These are phyloP conservation scores for Acropora yongei DNA, from an alignment of 64 coral and sea anemone genomes.

Conservation along the genomic window DNA sequence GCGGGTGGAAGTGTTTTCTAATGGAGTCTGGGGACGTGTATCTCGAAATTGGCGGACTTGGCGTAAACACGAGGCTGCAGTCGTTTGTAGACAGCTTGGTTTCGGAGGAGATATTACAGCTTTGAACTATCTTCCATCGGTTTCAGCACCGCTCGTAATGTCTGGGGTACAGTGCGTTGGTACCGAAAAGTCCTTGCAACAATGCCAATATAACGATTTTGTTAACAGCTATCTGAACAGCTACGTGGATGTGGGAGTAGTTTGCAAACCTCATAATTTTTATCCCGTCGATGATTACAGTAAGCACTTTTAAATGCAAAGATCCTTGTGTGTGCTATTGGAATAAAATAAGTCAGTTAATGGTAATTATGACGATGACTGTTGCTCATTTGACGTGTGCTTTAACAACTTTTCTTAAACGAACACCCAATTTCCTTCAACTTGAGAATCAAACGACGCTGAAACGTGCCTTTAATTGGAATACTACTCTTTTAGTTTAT, in stretches of 20 bases:
- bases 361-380: too few species aligned
- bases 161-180: not conserved
- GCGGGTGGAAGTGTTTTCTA: conserved; percentile 5
- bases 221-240: not conserved
- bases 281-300: not conserved
- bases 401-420: too few species aligned
- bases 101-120: not conserved
- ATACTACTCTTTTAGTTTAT: too few species aligned
- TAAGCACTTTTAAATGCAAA: too few species aligned
- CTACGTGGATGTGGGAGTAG: not conserved
- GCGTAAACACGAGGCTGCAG: not conserved
- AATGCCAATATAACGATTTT: not conserved
- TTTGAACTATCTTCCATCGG: not conserved
- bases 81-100: conserved; percentile 17
- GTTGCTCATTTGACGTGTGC: too few species aligned
- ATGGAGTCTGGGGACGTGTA: conserved; percentile 25
- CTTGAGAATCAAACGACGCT: too few species aligned
- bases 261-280: not conserved
- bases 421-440: too few species aligned
- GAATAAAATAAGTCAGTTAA: too few species aligned
- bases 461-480: too few species aligned
- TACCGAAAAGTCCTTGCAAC: conserved; percentile 15
- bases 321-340: too few species aligned
- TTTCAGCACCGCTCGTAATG: conserved; percentile 10
- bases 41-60: not conserved